Percentiles rank a stretch among this genome's conserved stretches.
These are phyloP conservation scores for Deroptyus accipitrinus DNA, from an alignment of 2,113 vertebrate genomes.

Conservation along the genomic window DNA sequence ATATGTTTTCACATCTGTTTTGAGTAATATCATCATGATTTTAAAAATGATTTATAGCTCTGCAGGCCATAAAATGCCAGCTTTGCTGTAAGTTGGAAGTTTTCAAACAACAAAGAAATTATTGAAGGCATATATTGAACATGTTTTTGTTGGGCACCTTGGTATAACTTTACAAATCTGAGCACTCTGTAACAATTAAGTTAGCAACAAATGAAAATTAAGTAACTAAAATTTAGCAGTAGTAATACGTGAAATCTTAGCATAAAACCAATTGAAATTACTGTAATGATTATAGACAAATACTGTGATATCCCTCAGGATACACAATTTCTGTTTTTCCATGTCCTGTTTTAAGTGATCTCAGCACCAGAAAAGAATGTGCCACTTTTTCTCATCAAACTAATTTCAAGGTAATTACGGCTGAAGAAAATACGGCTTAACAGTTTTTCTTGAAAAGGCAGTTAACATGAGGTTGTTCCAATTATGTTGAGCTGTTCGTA, in stretches of 20 bases:
- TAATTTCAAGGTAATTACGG: neutral
- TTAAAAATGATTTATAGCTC: constrained; percentile 78
- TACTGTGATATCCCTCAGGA: neutral
- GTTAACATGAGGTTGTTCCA: neutral
- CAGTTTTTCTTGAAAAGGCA: neutral
- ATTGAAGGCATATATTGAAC: constrained; percentile 44
- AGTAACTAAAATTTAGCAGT: neutral
- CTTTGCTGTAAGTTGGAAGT: constrained; percentile 67
- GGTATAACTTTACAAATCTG: neutral
- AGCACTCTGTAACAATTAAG: neutral
- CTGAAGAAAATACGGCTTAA: neutral
- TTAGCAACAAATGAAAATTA: neutral
- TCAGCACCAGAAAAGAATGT: neutral
- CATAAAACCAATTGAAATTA: neutral
- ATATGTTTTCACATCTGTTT: constrained; percentile 83
- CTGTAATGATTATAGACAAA: neutral
- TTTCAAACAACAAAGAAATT: constrained; percentile 68
- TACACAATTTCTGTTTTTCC: neutral
- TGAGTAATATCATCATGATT: constrained; percentile 81
- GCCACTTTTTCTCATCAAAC: neutral
- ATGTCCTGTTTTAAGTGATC: neutral
- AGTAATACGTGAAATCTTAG: neutral
- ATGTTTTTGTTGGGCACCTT: neutral
- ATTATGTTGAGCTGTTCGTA: neutral
- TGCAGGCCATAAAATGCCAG: constrained; percentile 71